These are phyloP conservation scores for Agrochola lychnidis DNA, from an alignment of 2,888 invertebrate genomes.

Conservation along the genomic window DNA sequence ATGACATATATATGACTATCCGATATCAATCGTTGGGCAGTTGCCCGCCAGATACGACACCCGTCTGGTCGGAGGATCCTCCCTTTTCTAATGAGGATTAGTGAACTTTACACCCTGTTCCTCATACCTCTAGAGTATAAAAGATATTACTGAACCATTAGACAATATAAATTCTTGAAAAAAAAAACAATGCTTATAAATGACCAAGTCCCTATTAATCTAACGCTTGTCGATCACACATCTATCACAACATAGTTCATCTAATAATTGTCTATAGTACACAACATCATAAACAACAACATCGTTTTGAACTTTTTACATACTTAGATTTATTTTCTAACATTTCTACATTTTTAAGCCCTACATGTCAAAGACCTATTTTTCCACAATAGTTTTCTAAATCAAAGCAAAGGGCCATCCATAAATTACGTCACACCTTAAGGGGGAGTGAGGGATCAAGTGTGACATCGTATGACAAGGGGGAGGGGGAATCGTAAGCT, in stretches of 20 bases:
- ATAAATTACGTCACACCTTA: slow-evolving; percentile 1
- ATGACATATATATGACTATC: no score
- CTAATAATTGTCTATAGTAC: slow-evolving; percentile 32
- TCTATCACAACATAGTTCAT: slow-evolving; percentile 64
- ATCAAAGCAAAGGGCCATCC: not conserved
- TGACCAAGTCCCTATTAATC: slow-evolving; percentile 23
- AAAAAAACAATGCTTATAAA: slow-evolving; percentile 37
- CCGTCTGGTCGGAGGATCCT: no score
- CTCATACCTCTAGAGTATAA: not conserved
- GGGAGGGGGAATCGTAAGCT: not conserved
- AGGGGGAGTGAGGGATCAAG: not conserved
- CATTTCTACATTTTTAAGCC: not conserved
- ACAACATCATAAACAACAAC: slow-evolving; percentile 31
- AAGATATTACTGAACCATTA: not conserved
- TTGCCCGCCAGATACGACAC: no score
- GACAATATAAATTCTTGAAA: not conserved
- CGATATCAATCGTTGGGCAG: no score
- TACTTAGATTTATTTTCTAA: not conserved
- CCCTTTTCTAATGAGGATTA: no score
- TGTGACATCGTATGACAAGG: not conserved
- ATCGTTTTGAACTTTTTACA: slow-evolving; percentile 27
- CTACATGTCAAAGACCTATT: not conserved
- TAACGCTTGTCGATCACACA: slow-evolving; percentile 64
- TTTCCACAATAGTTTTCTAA: not conserved
- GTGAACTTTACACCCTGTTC: no score